Evolutionary conservation across 2,797 vertebrate genomes (phyloP).

Genomic region (Gobionotothen gibberifrons): DNA sequence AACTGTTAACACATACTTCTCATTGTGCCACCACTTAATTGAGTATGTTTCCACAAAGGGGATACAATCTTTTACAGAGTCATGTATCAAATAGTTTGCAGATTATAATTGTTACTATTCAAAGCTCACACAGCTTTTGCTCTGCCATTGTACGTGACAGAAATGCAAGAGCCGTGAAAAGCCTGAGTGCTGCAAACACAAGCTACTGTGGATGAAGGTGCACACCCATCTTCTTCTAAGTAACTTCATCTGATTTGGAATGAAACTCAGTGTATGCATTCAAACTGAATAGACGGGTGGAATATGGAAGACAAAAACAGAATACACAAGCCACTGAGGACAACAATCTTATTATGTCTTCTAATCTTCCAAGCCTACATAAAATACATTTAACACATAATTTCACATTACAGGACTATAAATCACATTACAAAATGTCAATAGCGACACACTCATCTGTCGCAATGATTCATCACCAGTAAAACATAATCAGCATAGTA

Average conservation of each 20-base stretch:
- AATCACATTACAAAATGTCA: conserved; percentile 4
- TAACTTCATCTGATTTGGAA: conserved; percentile 22
- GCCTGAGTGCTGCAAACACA: neutral
- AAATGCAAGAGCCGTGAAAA: neutral
- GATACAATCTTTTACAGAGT: conserved; percentile 13
- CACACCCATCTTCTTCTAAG: neutral
- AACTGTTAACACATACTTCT: neutral
- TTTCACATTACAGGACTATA: neutral
- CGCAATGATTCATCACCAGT: conserved; percentile 2
- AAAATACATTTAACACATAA: neutral
- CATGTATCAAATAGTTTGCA: conserved; percentile 10
- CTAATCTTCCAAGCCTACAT: neutral
- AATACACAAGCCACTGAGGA: neutral
- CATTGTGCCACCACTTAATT: neutral
- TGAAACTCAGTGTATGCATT: conserved; percentile 32
- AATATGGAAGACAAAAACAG: neutral
- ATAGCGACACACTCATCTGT: neutral
- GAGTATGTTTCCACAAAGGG: conserved; percentile 2
- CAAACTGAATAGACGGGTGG: conserved; percentile 33
- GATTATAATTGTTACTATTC: conserved; percentile 22
- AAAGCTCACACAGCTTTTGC: conserved; percentile 8
- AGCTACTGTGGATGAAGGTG: neutral
- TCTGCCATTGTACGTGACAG: neutral
- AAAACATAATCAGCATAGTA: neutral
- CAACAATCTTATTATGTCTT: neutral